Evolutionary conservation across 2,797 vertebrate species (phyloP), one percentile per base, ranked within the genome.

Genomic region (Notolepis coatsorum): DNA sequence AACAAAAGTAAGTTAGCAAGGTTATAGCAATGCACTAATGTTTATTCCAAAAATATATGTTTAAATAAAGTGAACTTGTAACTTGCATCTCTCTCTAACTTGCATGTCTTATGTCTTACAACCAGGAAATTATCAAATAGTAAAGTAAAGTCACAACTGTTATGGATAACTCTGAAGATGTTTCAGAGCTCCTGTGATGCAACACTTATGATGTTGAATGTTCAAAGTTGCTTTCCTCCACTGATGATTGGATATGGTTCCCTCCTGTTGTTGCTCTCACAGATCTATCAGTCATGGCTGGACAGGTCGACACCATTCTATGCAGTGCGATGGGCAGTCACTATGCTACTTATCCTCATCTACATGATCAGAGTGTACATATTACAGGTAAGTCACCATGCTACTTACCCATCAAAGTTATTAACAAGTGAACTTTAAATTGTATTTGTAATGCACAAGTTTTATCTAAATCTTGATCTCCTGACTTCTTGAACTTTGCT

Each of bases 351-450:
- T 79, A 96, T 95, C 75, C 93, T 91, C 57, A 72, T 98, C 88
- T 99, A 99, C 91, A 96, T 99, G 97, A 93, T 99, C 88, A 94
- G 97, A 91, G 97, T 99, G 82, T 99, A 99, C 93, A 92, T 99
- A 91, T 92, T 99, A 88, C 98, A 99, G 96, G 98, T 99, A 80
- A 70, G 35, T 35, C 9, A 1, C 3, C 45, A 10, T 23, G 51
- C 10, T 0, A 28, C 20, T 6, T 38, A 7, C 6, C 7, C 2
- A 17, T 7, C 15, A n/a, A n/a, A n/a, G n/a, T n/a, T n/a, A n/a
- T n/a, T n/a, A n/a, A n/a, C n/a, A n/a, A n/a, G n/a, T n/a, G n/a
- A n/a, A n/a, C n/a, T n/a, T n/a, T n/a, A n/a, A n/a, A n/a, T n/a
- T n/a, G n/a, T n/a, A n/a, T n/a, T n/a, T n/a, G n/a, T n/a, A n/a